Evolutionary conservation across 2,888 invertebrate genomes (phyloP), one percentile per base, ranked within the genome.

Genomic region (Dasysyrphus tricinctus): DNA sequence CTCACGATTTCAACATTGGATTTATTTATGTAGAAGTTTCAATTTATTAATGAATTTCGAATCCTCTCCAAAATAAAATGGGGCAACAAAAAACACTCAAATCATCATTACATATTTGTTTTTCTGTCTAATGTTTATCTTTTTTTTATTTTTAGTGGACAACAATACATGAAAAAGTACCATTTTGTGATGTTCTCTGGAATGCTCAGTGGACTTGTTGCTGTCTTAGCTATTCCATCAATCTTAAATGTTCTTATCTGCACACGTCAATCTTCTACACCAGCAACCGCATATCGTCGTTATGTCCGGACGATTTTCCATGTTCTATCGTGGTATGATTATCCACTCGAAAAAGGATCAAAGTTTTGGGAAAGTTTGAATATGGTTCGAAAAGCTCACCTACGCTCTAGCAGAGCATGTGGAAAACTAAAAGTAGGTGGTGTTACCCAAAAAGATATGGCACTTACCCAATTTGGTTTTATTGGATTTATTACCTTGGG

Each of bases 391-490:
- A 94, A 93, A 42, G 94, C 95, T 4, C 97, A 97, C 90, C 92
- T 95, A 44, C 93, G 94, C 2, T 95, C 95, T 0, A 95, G 95
- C 51, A 93, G 93, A 24, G 92, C 93, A 0, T 92, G 94, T 12
- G 92, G 92, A 93, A 93, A 94, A 39, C 90, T 90, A 9, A 90
- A 93, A 12, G 92, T 92, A 0, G 94, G 94, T 0, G 93, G 93
- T 47, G 95, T 97, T 44, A 95, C 96, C 0, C 98, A 98, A 91
- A 94, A 96, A 88, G 97, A 98, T 90, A 95, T 98, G 94, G 96
- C 96, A 0, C 91, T 98, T 11, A 97, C 98, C 0, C 97, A 97
- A 92, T 97, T 97, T 90, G 97, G 97, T 4, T 98, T 98, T 91
- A 94, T 98, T 90, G 98, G 97, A 0, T 95, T 95, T 88, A 93